Evolutionary conservation across 2,113 vertebrate species (phyloP).

Genomic region (Zosterops pallidus): DNA sequence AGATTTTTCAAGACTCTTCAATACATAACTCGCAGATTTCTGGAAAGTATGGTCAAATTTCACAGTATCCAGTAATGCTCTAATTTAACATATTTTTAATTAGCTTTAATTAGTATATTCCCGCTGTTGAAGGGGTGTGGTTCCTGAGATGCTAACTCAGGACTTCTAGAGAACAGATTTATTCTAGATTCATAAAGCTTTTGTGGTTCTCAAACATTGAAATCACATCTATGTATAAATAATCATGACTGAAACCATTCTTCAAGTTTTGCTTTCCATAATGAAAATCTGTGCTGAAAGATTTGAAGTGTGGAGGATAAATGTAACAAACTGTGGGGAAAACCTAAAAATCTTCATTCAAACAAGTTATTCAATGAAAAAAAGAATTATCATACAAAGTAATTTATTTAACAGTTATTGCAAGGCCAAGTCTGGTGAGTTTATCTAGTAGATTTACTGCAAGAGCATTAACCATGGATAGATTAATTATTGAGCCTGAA

Average conservation of each 20-base stretch:
- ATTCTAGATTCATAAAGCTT: neutral
- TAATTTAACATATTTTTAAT: neutral
- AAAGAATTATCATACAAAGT: neutral
- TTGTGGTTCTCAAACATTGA: neutral
- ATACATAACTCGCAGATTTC: neutral
- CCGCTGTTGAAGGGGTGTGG: neutral
- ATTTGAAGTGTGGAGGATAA: neutral
- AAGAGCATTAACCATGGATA: neutral
- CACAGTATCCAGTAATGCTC: neutral
- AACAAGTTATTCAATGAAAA: neutral
- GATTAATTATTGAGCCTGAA: neutral
- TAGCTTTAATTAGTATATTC: neutral
- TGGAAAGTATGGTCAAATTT: neutral
- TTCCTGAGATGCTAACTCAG: neutral
- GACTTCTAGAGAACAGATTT: neutral
- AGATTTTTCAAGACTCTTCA: neutral
- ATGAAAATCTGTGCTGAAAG: neutral
- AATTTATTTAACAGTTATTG: neutral
- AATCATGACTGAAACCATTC: neutral
- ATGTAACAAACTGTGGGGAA: neutral
- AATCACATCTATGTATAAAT: neutral
- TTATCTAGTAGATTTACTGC: neutral
- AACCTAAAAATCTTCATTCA: neutral
- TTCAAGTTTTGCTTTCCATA: neutral
- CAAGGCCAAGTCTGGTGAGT: neutral